phyloP scores from a whole-genome alignment of 2,113 vertebrate genomes.

The Peromyscus maniculatus region DNA sequence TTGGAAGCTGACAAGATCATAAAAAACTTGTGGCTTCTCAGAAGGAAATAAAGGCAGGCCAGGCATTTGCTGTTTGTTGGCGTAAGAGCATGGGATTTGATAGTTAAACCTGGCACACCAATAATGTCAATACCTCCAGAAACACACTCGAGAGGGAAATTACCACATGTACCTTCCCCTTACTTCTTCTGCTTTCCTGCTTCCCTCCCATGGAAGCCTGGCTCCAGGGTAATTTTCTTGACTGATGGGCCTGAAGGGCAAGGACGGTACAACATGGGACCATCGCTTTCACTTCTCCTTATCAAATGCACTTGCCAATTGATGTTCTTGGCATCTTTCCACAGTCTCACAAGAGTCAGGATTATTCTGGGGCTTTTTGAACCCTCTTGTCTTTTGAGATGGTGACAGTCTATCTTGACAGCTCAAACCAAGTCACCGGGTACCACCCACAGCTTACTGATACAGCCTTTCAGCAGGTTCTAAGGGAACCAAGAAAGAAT shows the following conservation, averaged over 20 bases:
- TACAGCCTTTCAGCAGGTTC: not conserved
- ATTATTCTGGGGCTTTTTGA: constrained; percentile 26
- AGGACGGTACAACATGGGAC: constrained; percentile 2
- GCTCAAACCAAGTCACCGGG: constrained; percentile 37
- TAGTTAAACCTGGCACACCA: constrained; percentile 3
- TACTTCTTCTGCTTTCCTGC: not conserved
- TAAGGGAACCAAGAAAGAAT: not conserved
- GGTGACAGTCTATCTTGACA: constrained; percentile 66
- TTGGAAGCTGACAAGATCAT: not conserved
- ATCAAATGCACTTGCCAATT: constrained; percentile 57
- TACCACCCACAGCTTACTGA: constrained; percentile 45
- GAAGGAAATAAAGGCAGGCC: not conserved
- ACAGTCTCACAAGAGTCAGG: constrained; percentile 60
- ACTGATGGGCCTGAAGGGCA: constrained; percentile 19
- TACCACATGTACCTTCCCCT: not conserved
- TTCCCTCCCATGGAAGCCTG: not conserved
- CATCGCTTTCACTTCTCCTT: constrained; percentile 31
- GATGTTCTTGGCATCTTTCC: constrained; percentile 46
- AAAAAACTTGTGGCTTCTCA: not conserved
- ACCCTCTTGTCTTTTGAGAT: not conserved
- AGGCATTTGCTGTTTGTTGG: not conserved
- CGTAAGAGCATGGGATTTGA: not conserved
- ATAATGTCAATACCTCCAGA: constrained; percentile 8
- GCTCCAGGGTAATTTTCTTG: constrained; percentile 35
- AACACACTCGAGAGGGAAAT: not conserved